Percentiles rank a stretch among this genome's conserved stretches.
phyloP scores from a whole-genome alignment of 2,797 vertebrate genomes.

The Crax fasciolata region DNA sequence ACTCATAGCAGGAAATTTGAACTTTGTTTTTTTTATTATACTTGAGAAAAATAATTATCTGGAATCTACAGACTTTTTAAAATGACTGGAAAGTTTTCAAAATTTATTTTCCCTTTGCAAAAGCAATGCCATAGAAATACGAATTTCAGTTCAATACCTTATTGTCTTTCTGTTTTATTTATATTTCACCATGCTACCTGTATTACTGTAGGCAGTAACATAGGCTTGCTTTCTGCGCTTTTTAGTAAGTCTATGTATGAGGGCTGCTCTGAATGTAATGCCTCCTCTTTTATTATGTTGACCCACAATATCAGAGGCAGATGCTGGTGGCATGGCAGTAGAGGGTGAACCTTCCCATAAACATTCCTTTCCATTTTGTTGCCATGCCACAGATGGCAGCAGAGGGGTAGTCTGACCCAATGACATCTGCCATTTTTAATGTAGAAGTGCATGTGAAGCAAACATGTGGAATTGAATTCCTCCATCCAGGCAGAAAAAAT shows the following conservation, averaged over 20 bases:
- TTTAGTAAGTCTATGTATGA: neutral
- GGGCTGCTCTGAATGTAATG: no score
- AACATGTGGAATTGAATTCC: no score
- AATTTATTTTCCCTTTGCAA: neutral
- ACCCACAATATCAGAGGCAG: no score
- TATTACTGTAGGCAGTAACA: neutral
- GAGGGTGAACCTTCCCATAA: no score
- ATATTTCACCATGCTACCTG: neutral
- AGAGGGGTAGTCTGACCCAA: no score
- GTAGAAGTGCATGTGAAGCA: no score
- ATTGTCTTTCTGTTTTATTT: neutral
- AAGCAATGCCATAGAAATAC: neutral
- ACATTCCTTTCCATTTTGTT: no score
- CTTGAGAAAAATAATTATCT: neutral
- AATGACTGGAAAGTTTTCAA: neutral
- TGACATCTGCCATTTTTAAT: no score
- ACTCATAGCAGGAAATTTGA: neutral
- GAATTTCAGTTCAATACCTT: neutral
- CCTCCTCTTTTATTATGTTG: no score
- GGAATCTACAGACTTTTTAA: accelerated
- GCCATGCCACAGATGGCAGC: no score
- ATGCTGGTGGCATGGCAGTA: no score
- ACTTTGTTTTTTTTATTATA: neutral
- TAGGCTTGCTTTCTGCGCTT: neutral
- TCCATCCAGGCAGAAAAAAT: no score